phyloP scores from a whole-genome alignment of 2,113 vertebrate species.

The Planiliza haematocheilus region DNA sequence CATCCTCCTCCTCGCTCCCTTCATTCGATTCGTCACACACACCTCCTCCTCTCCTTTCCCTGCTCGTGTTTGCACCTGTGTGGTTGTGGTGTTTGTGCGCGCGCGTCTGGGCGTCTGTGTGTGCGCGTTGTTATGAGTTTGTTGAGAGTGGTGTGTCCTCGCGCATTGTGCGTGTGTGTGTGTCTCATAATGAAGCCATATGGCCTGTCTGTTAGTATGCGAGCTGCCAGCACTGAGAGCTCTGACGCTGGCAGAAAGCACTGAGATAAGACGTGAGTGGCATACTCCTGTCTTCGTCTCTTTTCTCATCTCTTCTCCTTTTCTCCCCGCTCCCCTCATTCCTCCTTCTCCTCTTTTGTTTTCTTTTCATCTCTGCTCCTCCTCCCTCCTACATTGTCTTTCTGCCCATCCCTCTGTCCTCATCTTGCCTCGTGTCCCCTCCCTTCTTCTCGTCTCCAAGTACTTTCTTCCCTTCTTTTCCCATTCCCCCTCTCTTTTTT shows the following conservation, averaged over 20 bases:
- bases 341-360: slow-evolving; percentile 37
- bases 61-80: slow-evolving; percentile 64
- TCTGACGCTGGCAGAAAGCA: slow-evolving; percentile 65
- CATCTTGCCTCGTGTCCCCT: not conserved
- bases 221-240: slow-evolving; percentile 72
- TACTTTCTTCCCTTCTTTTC: slow-evolving; percentile 16
- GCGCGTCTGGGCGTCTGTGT: slow-evolving; percentile 33
- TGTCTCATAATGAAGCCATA: slow-evolving; percentile 80
- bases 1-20: slow-evolving; percentile 64
- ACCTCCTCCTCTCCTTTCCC: slow-evolving; percentile 53
- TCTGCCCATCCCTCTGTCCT: slow-evolving; percentile 36
- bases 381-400: slow-evolving; percentile 42
- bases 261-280: slow-evolving; percentile 71
- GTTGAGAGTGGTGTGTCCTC: slow-evolving; percentile 15
- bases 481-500: not conserved
- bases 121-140: slow-evolving; percentile 28
- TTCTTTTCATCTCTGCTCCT: slow-evolving; percentile 32
- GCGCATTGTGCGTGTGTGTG: slow-evolving; percentile 34
- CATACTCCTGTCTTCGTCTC: slow-evolving; percentile 66
- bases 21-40: slow-evolving; percentile 72
- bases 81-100: slow-evolving; percentile 18
- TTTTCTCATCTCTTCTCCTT: slow-evolving; percentile 32
- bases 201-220: slow-evolving; percentile 76
- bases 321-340: slow-evolving; percentile 20
- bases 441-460: slow-evolving; percentile 1